phyloP scores from a whole-genome alignment of 1,140 invertebrate species.

The Ostrea denselamellosa region DNA sequence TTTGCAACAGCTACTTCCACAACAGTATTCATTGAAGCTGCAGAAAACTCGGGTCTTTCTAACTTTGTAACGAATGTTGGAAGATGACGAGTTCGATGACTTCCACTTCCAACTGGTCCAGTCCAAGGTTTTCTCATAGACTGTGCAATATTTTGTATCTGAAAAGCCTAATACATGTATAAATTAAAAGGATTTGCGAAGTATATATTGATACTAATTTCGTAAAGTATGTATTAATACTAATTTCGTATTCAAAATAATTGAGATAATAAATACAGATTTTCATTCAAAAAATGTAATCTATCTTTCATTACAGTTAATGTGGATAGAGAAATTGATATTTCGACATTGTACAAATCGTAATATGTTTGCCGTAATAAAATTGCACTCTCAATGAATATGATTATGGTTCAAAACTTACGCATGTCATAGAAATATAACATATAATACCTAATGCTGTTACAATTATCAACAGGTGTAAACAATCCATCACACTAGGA shows the following conservation, averaged over 20 bases:
- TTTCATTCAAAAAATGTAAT: no score
- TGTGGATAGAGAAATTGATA: no score
- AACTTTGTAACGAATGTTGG: neutral
- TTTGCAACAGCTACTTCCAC: neutral
- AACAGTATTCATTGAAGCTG: neutral
- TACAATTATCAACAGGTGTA: neutral
- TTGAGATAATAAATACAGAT: no score
- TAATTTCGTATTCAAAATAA: no score
- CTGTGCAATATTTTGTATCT: neutral
- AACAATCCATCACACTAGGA: neutral
- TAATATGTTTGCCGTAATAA: no score
- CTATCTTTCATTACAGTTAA: no score
- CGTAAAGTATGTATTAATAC: no score
- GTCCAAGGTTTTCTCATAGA: neutral
- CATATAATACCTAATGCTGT: neutral
- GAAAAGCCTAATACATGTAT: neutral
- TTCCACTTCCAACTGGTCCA: neutral
- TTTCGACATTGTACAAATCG: no score
- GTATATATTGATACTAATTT: no score
- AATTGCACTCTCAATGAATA: no score
- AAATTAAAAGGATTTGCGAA: no score
- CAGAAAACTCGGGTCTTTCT: neutral
- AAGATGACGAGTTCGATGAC: neutral
- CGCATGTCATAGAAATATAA: neutral
- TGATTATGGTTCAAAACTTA: no score